Evolutionary conservation across 1,140 invertebrate genomes (phyloP).

Genomic region (Nymphalis io): DNA sequence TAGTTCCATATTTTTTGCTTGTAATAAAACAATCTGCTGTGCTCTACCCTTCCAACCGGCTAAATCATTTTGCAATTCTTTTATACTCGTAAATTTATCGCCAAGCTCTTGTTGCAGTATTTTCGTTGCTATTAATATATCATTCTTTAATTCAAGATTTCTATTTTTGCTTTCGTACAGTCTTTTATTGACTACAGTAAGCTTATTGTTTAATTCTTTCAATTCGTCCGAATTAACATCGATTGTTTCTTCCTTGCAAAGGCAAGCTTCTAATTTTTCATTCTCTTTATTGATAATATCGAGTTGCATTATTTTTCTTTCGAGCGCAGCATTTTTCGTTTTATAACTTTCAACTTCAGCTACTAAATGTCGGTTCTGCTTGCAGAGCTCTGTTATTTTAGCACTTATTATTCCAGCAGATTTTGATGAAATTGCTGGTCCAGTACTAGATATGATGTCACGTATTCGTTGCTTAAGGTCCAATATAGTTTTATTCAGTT

Average conservation of each 20-base stretch:
- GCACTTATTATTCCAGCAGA: constrained; percentile 77
- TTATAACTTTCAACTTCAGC: constrained; percentile 80
- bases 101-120: constrained; percentile 86
- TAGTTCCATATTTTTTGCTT: constrained; percentile 84
- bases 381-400: constrained; percentile 81
- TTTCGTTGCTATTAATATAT: constrained; percentile 83
- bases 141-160: constrained; percentile 83
- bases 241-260: constrained; percentile 61
- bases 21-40: constrained; percentile 85
- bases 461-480: constrained; percentile 81
- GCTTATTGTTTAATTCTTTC: constrained; percentile 83
- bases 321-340: constrained; percentile 74
- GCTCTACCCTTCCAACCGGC: constrained; percentile 86
- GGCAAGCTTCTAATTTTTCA: constrained; percentile 59
- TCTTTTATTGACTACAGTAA: constrained; percentile 82
- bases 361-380: constrained; percentile 81
- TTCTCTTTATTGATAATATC: constrained; percentile 64
- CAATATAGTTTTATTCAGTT: constrained; percentile 75
- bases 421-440: constrained; percentile 76
- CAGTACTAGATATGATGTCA: constrained; percentile 79
- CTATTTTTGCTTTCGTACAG: constrained; percentile 85
- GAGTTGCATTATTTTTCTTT: constrained; percentile 73
- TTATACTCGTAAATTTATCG: constrained; percentile 81
- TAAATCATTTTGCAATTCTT: constrained; percentile 73
- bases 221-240: constrained; percentile 71